Evolutionary conservation across 1,140 invertebrate species (phyloP), one percentile per base, ranked within the genome.

Genomic region (Dreissena rostriformis): DNA sequence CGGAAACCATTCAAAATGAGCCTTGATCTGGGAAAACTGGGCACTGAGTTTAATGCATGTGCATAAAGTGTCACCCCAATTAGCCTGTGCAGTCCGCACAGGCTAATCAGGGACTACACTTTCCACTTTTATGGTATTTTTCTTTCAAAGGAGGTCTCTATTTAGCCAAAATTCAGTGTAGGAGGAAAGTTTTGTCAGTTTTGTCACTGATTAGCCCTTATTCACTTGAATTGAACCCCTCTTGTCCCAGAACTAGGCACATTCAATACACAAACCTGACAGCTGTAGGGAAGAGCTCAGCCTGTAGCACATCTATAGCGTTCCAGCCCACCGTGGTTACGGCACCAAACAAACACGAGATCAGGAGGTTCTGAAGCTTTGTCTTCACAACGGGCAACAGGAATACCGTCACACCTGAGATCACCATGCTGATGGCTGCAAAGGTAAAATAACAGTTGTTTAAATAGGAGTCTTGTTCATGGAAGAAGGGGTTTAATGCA

Each of bases 191-290:
- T n/a, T n/a, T n/a, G n/a, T n/a, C n/a, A n/a, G n/a, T n/a, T n/a
- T n/a, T n/a, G n/a, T n/a, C n/a, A n/a, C n/a, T n/a, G n/a, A n/a
- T n/a, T n/a, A n/a, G n/a, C n/a, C n/a, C n/a, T n/a, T n/a, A n/a
- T n/a, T 86, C n/a, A 95, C 92, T 78, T 94, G 92, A n/a, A 95
- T 79, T 11, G 93, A 89, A 84, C 93, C 94, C 93, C 94, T 95
- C 1, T 93, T 94, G 29, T 92, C 87, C 8, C 88, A 29, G 93
- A 93, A 74, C 94, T 94, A 89, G 95, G 95, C 19, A 94, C 83
- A 61, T 91, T 92, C 91, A 92, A 66, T 92, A n/a, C n/a, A n/a
- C n/a, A n/a, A n/a, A n/a, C n/a, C 95, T 94, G 66, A 95, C 89
- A 79, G 93, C 87, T 11, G 94, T 94, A 1, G 94, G 94, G 80